phyloP scores from a whole-genome alignment of 2,113 vertebrate genomes.

The Pitta sordida region DNA sequence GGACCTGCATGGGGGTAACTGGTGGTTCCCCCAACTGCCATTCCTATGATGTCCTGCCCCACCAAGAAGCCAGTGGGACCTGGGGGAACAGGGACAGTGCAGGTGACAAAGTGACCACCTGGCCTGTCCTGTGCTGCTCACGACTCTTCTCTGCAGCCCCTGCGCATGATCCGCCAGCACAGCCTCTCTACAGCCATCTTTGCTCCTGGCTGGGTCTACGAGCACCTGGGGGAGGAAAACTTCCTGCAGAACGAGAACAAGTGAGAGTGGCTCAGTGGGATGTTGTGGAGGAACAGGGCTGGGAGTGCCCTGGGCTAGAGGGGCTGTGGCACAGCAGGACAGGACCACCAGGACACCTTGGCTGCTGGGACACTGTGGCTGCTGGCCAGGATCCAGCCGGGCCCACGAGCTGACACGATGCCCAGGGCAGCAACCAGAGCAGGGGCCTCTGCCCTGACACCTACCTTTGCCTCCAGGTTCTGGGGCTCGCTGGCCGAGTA shows the following conservation, averaged over 20 bases:
- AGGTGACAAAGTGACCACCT: neutral
- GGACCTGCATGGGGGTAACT: neutral
- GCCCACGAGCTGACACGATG: fast-evolving
- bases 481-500: conserved; percentile 77
- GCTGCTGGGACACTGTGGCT: neutral
- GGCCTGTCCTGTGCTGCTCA: neutral
- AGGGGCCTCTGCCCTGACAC: neutral
- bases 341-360: fast-evolving
- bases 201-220: conserved; percentile 96
- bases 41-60: neutral
- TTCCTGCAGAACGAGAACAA: conserved; percentile 88
- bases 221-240: conserved; percentile 77
- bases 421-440: fast-evolving
- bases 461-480: conserved; percentile 72
- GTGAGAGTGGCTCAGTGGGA: conserved; percentile 63
- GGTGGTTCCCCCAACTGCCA: neutral
- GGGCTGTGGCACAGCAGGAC: fast-evolving
- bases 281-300: fast-evolving
- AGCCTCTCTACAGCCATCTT: conserved; percentile 88
- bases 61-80: neutral
- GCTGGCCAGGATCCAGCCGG: neutral
- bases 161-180: conserved; percentile 84
- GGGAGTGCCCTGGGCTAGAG: neutral
- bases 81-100: neutral
- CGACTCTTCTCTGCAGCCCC: conserved; percentile 64